These are phyloP conservation scores for Pimephales promelas DNA, from an alignment of 2,113 vertebrate species.

Conservation along the genomic window DNA sequence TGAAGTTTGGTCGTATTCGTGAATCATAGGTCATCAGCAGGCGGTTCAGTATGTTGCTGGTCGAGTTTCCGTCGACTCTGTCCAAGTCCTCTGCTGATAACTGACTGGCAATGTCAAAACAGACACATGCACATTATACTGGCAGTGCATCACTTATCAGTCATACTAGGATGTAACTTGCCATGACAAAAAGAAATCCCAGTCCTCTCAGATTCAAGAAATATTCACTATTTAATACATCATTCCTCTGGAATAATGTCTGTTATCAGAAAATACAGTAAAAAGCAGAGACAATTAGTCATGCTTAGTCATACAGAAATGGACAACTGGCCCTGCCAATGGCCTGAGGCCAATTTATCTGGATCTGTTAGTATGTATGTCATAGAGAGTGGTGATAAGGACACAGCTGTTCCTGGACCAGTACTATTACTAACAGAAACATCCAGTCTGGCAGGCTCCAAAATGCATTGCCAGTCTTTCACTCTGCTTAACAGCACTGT, in stretches of 20 bases:
- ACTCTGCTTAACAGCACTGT: conserved; percentile 32
- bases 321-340: not conserved
- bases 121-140: conserved; percentile 7
- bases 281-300: not conserved
- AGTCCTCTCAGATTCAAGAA: not conserved
- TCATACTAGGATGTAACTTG: not conserved
- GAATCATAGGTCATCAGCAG: conserved; percentile 92
- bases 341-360: not conserved
- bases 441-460: not conserved
- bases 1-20: conserved; percentile 95
- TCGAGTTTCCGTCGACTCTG: conserved; percentile 90
- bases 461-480: conserved; percentile 10
- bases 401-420: not conserved
- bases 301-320: conserved; percentile 3
- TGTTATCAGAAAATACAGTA: not conserved
- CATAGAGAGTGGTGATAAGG: not conserved
- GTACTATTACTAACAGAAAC: not conserved
- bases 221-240: not conserved
- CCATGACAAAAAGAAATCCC: not conserved
- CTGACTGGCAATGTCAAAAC: conserved; percentile 75
- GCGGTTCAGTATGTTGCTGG: conserved; percentile 94
- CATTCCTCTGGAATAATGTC: not conserved
- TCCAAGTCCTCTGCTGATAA: conserved; percentile 90
- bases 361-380: conserved; percentile 1
- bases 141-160: not conserved